A percentile compares a stretch with the other conserved stretches of the same genome.
Evolutionary conservation across 1,140 invertebrate species (phyloP).

Genomic region (Drosophila insularis): DNA sequence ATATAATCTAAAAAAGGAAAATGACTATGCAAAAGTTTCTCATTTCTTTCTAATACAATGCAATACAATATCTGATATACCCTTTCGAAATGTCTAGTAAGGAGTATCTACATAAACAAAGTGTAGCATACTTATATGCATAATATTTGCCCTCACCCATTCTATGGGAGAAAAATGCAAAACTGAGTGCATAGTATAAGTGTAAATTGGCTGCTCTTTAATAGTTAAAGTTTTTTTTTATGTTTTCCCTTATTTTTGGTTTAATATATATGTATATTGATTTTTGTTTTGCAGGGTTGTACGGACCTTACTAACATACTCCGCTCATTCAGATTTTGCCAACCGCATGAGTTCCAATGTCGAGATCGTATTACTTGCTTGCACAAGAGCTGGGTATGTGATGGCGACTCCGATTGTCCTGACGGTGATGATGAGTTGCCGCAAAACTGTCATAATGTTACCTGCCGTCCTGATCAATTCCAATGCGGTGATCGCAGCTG

Average conservation of each 20-base stretch:
- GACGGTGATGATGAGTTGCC: slow-evolving; percentile 90
- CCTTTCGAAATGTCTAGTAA: neutral
- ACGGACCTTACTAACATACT: slow-evolving; percentile 69
- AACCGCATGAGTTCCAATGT: slow-evolving; percentile 90
- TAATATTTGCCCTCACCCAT: neutral
- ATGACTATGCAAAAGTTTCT: too few species aligned
- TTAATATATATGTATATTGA: too few species aligned
- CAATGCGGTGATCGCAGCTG: slow-evolving; percentile 91
- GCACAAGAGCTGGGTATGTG: slow-evolving; percentile 91
- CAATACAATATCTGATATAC: neutral
- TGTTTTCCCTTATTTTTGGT: neutral
- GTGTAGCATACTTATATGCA: slow-evolving; percentile 1
- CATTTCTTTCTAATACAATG: too few species aligned
- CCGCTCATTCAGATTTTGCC: slow-evolving; percentile 84
- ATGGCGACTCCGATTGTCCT: slow-evolving; percentile 92
- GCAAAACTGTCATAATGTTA: slow-evolving; percentile 87
- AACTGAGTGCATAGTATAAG: neutral
- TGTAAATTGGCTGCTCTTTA: slow-evolving; percentile 3
- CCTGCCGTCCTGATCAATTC: slow-evolving; percentile 92
- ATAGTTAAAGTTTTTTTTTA: slow-evolving; percentile 17
- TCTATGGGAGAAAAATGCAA: neutral
- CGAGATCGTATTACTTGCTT: slow-evolving; percentile 92
- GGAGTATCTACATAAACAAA: neutral
- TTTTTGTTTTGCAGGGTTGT: slow-evolving; percentile 83
- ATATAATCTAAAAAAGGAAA: too few species aligned